Evolutionary conservation across 2,888 invertebrate genomes (phyloP).

Genomic region (Lomographa bimaculata): DNA sequence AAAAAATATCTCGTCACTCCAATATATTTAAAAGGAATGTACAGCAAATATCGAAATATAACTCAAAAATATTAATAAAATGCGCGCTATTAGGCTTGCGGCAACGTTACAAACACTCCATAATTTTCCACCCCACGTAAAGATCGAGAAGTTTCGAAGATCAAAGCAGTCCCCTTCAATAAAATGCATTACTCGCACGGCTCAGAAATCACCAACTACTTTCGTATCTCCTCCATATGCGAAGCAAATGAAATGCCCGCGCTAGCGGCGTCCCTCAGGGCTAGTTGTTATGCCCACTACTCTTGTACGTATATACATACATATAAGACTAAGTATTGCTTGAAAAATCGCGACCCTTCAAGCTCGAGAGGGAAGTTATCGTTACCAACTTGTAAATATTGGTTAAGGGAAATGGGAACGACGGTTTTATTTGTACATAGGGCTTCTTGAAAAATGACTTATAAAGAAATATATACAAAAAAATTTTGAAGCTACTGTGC

Average conservation of each 20-base stretch:
- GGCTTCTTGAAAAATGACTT: constrained; percentile 1
- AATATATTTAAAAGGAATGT: too few relatives aligned
- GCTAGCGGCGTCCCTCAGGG: constrained; percentile 51
- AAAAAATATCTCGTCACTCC: too few relatives aligned
- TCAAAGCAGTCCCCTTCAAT: constrained; percentile 46
- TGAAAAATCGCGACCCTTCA: constrained; percentile 42
- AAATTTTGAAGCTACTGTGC: too few relatives aligned
- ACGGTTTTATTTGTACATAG: constrained; percentile 34
- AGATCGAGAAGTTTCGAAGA: constrained; percentile 40
- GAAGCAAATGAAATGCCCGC: constrained; percentile 63
- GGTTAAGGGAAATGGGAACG: constrained; percentile 40
- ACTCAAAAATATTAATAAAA: constrained; percentile 27
- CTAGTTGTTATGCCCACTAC: constrained; percentile 43
- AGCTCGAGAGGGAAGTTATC: constrained; percentile 49
- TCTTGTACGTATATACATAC: constrained; percentile 26
- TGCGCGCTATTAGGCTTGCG: constrained; percentile 28
- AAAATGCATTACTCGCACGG: constrained; percentile 48
- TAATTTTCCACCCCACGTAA: constrained; percentile 20
- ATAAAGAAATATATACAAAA: too few relatives aligned
- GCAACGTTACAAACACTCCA: constrained; percentile 32
- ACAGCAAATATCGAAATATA: too few relatives aligned
- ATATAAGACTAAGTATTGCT: constrained; percentile 56
- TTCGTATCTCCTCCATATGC: constrained; percentile 38
- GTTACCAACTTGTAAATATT: constrained; percentile 72
- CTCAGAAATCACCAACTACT: constrained; percentile 49